phyloP scores from a whole-genome alignment of 2,888 invertebrate genomes.

The Penaeus monodon region DNA sequence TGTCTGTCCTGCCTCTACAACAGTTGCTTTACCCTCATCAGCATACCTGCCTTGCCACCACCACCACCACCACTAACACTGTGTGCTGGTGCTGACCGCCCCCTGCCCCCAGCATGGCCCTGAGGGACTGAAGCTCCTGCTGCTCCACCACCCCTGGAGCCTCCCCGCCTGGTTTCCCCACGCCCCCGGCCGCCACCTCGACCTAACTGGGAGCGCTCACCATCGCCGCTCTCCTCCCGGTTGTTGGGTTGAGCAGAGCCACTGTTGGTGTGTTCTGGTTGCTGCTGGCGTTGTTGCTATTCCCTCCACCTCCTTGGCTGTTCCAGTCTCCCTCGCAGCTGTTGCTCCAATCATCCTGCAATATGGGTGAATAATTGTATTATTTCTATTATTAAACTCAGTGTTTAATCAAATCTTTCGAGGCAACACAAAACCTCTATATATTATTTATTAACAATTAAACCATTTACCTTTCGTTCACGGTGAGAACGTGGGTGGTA shows the following conservation, averaged over 20 bases:
- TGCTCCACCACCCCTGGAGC: conserved; percentile 56
- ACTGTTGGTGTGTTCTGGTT: conserved; percentile 28
- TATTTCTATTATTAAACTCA: no score
- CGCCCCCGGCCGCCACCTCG: conserved; percentile 61
- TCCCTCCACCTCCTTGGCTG: conserved; percentile 3
- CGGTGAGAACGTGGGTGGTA: conserved; percentile 49
- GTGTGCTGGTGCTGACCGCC: conserved; percentile 33
- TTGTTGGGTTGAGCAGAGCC: conserved; percentile 47
- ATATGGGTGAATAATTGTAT: neutral
- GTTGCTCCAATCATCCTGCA: conserved; percentile 49
- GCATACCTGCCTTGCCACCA: conserved; percentile 24
- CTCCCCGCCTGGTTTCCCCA: conserved; percentile 56
- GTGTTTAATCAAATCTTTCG: no score
- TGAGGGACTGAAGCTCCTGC: conserved; percentile 40
- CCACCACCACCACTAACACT: conserved; percentile 40
- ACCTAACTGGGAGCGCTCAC: conserved; percentile 60
- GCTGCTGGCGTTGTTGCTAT: conserved; percentile 26
- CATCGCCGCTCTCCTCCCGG: conserved; percentile 54
- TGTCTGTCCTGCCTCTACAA: conserved; percentile 16
- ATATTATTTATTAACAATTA: neutral
- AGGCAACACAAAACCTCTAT: neutral
- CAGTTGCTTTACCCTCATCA: conserved; percentile 42
- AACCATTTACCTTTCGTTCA: conserved; percentile 40
- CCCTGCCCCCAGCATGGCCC: conserved; percentile 55
- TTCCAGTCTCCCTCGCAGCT: conserved; percentile 51